These are phyloP conservation scores for Microplitis mediator DNA, from an alignment of 1,140 invertebrate species.

Conservation along the genomic window DNA sequence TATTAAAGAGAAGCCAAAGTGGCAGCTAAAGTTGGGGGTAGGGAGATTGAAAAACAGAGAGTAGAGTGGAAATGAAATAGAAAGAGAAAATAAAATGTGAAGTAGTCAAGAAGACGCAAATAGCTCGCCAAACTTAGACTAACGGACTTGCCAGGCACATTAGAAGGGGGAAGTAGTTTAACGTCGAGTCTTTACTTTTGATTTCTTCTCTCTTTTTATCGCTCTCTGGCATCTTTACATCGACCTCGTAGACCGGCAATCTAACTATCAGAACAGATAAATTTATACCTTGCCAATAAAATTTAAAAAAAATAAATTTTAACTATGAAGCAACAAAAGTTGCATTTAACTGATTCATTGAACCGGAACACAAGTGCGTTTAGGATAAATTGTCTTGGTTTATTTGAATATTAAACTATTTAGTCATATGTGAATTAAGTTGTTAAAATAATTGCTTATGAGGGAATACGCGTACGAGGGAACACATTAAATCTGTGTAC, in stretches of 20 bases:
- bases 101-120: conserved; percentile 56
- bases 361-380: neutral
- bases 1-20: too few species aligned
- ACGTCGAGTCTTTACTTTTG: neutral
- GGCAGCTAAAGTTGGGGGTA: neutral
- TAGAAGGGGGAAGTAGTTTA: neutral
- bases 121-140: conserved; percentile 59
- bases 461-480: too few species aligned
- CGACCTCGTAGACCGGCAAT: too few species aligned
- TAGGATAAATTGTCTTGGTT: too few species aligned
- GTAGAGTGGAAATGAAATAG: conserved; percentile 12
- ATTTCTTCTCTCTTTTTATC: neutral
- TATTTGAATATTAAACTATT: too few species aligned
- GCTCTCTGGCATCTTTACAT: neutral
- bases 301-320: neutral
- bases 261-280: too few species aligned
- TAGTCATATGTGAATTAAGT: too few species aligned
- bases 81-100: conserved; percentile 25
- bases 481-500: too few species aligned
- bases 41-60: neutral
- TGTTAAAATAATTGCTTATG: too few species aligned
- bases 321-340: neutral
- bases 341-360: too few species aligned
- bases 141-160: conserved; percentile 55
- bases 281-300: neutral